phyloP scores from a whole-genome alignment of 2,113 vertebrate genomes.

The Calidris pugnax region DNA sequence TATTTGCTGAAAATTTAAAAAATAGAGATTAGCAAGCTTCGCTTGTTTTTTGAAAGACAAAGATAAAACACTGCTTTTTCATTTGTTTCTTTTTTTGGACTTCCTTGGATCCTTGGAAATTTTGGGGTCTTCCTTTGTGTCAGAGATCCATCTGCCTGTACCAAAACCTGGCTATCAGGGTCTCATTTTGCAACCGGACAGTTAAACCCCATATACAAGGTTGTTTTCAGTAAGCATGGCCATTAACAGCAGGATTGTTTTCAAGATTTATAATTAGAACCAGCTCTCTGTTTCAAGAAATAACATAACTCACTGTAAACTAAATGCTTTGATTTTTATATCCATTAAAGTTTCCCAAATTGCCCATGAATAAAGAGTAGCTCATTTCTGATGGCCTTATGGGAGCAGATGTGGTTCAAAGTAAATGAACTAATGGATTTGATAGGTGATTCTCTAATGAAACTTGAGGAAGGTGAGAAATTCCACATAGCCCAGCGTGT shows the following conservation, averaged over 20 bases:
- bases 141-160: not conserved
- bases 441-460: not conserved
- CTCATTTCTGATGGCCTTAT: not conserved
- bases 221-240: not conserved
- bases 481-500: not conserved
- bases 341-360: not conserved
- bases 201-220: not conserved
- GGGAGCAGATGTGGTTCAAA: not conserved
- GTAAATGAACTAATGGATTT: not conserved
- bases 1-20: not conserved
- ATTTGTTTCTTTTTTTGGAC: not conserved
- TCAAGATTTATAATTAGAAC: not conserved
- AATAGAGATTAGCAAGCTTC: not conserved
- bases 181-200: not conserved
- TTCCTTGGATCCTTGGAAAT: not conserved
- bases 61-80: not conserved
- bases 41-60: not conserved
- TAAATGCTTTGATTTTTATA: not conserved
- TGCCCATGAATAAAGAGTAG: not conserved
- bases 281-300: not conserved
- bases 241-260: not conserved
- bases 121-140: not conserved
- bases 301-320: not conserved
- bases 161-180: not conserved
- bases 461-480: not conserved